These are phyloP conservation scores for Dipodomys ordii DNA, from an alignment of 2,113 vertebrate species.

Conservation along the genomic window DNA sequence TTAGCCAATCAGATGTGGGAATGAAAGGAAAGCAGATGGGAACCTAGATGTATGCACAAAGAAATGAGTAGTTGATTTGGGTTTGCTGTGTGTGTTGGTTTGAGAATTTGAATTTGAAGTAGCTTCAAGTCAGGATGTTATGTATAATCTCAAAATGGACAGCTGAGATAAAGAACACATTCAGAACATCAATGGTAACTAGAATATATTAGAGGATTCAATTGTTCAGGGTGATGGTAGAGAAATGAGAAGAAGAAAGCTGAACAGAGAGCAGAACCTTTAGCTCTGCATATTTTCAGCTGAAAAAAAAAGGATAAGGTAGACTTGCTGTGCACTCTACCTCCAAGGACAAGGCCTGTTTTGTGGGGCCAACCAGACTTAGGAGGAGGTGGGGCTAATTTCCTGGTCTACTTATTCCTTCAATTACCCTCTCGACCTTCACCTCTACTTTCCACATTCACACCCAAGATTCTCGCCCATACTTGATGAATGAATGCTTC, in stretches of 20 bases:
- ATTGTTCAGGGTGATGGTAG: background rate
- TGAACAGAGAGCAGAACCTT: background rate
- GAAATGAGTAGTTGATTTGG: background rate
- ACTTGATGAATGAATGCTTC: slow-evolving; percentile 27
- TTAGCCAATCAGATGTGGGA: background rate
- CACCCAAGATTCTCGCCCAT: background rate
- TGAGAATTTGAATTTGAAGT: slow-evolving; percentile 24
- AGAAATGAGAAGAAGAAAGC: background rate
- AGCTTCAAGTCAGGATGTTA: background rate
- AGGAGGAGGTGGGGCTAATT: background rate
- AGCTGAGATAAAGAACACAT: background rate
- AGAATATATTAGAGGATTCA: background rate
- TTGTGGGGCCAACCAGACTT: background rate
- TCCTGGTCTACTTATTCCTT: background rate
- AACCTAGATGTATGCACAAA: background rate
- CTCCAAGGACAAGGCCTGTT: background rate
- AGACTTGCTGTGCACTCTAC: background rate
- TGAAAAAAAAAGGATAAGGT: background rate
- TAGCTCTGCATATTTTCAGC: background rate
- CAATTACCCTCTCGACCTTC: background rate
- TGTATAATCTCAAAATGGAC: background rate
- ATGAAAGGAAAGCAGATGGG: background rate
- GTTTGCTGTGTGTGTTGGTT: background rate
- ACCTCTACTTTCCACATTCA: slow-evolving; percentile 16
- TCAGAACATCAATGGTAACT: background rate